Percentiles rank a stretch among this genome's conserved stretches.
phyloP scores from a whole-genome alignment of 2,888 invertebrate genomes.

The Notocelia uddmanniana region DNA sequence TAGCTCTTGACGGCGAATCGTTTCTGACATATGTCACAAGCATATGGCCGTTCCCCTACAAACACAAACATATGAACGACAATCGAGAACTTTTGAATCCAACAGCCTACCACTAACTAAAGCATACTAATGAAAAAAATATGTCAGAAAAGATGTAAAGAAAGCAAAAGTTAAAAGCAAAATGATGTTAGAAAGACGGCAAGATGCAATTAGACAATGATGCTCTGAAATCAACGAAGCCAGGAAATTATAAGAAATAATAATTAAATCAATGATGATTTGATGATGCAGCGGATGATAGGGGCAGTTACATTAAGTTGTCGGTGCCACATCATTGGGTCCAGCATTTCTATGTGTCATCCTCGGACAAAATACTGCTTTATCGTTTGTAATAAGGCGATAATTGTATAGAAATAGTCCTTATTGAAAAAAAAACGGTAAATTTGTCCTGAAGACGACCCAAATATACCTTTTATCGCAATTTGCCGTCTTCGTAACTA shows the following conservation, averaged over 20 bases:
- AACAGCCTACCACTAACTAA: slow-evolving; percentile 30
- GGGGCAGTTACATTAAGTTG: slow-evolving; percentile 66
- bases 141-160: slow-evolving; percentile 53
- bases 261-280: slow-evolving; percentile 71
- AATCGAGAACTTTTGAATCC: not conserved
- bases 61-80: slow-evolving; percentile 47
- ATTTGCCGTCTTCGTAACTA: slow-evolving; percentile 81
- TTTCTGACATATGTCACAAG: slow-evolving; percentile 92
- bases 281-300: slow-evolving; percentile 76
- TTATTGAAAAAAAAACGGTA: not conserved
- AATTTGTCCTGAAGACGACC: not conserved
- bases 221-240: slow-evolving; percentile 80
- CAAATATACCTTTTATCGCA: slow-evolving; percentile 70
- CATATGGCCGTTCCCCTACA: slow-evolving; percentile 90
- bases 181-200: slow-evolving; percentile 84
- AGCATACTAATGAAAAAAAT: slow-evolving; percentile 51
- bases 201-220: slow-evolving; percentile 81
- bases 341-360: slow-evolving; percentile 55
- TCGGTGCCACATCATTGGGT: slow-evolving; percentile 83
- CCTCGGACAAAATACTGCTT: not conserved
- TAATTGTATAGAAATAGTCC: not conserved
- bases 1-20: slow-evolving; percentile 93
- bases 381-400: not conserved
- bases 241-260: slow-evolving; percentile 73
- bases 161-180: slow-evolving; percentile 66